Base-by-base conservation (phyloP, 2,113 vertebrate species). In the Aphyosemion australe region DNA sequence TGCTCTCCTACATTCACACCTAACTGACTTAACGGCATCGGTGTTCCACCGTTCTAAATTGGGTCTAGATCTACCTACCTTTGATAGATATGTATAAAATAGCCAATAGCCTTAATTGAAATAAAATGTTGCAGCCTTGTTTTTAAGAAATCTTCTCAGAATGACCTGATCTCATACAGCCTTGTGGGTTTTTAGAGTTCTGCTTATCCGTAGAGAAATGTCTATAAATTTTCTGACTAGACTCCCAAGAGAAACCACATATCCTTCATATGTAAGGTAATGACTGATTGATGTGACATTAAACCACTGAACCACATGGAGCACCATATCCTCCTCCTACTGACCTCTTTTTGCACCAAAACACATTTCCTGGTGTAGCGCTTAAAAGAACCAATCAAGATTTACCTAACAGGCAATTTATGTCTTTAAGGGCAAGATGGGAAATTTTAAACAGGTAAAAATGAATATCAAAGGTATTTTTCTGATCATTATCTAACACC, bases 301-400 rank as follows among this genome's bases (percentile, higher is more conserved):
- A 62, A 77, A 74, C n/a, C n/a, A n/a, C n/a, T 68, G 76, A 47
- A 60, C 47, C 63, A 62, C 63, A 79, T 77, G 56, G 72, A 62
- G 34, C 46, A 75, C 61, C 56, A 65, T 55, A n/a, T 75, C 66
- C 45, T 63, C 51, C 20, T 37, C 9, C 34, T 8, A 37, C 34
- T 37, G 1, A 10, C 34, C 34, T 37, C 6, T 37, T 37, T 37
- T 2, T 26, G 34, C 9, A 37, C 9, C 34, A 37, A 37, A 37
- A 37, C 34, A 37, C 34, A 37, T 37, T 37, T 7, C 6, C 34
- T 37, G 34, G 26, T 64, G 65, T 10, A 0, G 46, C 68, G 11
- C 12, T 5, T 4, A 12, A 11, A 13, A 42, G 41, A 42, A 42
- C 12, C 11, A 42, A 42, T 42, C 41, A 42, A 12, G 41, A 42